A percentile compares a stretch with the other conserved stretches of the same genome.
Evolutionary conservation across 2,888 invertebrate species (phyloP).

Genomic region (Pandemis heparana): DNA sequence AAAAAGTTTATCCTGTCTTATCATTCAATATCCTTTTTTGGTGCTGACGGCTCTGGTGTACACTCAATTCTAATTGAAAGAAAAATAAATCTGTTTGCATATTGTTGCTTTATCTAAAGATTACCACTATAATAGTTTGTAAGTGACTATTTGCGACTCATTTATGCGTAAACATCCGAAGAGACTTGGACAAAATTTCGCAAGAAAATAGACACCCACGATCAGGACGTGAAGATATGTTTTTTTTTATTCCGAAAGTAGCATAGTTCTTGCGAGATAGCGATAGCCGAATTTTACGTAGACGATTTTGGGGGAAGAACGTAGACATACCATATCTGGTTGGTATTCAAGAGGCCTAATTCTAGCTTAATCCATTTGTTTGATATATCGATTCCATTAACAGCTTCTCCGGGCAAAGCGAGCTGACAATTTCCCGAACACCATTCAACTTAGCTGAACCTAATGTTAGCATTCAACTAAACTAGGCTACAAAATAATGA

Average conservation of each 20-base stretch:
- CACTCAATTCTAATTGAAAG: not conserved
- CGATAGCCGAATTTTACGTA: too few relatives aligned
- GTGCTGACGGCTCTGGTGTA: not conserved
- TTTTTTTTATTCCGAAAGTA: too few relatives aligned
- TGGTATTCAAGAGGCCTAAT: not conserved
- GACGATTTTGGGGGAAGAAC: too few relatives aligned
- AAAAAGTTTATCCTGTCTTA: constrained; percentile 24
- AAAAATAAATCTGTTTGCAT: not conserved
- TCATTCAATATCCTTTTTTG: not conserved
- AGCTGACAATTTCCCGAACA: not conserved
- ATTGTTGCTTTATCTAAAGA: too few relatives aligned
- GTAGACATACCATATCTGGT: not conserved
- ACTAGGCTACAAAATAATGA: not conserved
- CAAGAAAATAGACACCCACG: too few relatives aligned
- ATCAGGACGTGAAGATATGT: too few relatives aligned
- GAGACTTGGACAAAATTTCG: too few relatives aligned
- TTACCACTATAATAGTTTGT: too few relatives aligned
- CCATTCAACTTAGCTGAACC: not conserved
- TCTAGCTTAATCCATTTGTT: not conserved
- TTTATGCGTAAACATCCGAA: too few relatives aligned
- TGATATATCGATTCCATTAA: not conserved
- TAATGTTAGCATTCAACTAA: not conserved
- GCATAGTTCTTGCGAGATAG: too few relatives aligned
- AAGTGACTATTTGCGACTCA: too few relatives aligned
- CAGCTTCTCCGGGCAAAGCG: not conserved